A percentile compares a stretch with the other conserved stretches of the same genome.
These are phyloP conservation scores for Chrosomus eos DNA, from an alignment of 2,797 vertebrate species.

Conservation along the genomic window DNA sequence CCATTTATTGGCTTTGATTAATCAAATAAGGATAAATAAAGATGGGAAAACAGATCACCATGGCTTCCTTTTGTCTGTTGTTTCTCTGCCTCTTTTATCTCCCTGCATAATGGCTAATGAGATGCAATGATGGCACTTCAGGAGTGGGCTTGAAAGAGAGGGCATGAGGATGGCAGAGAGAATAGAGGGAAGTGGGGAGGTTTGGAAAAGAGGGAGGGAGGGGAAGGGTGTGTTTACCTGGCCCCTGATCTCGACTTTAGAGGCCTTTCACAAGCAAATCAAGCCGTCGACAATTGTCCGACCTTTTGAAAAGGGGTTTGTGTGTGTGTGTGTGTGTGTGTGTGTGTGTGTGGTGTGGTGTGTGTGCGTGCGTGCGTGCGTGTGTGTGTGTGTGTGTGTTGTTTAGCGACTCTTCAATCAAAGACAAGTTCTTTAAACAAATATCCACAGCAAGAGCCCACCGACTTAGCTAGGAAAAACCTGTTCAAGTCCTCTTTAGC, in stretches of 20 bases:
- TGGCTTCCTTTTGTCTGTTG: slow-evolving; percentile 12
- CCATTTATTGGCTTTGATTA: slow-evolving; percentile 51
- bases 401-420: slow-evolving; percentile 21
- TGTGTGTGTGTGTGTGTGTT: slow-evolving; percentile 19
- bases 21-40: slow-evolving; percentile 45
- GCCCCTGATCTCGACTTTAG: slow-evolving; percentile 48
- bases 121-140: slow-evolving; percentile 60
- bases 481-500: slow-evolving; percentile 33
- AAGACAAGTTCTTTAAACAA: slow-evolving; percentile 45
- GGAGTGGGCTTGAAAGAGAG: slow-evolving; percentile 39
- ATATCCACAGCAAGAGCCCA: slow-evolving; percentile 31
- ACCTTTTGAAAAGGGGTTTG: slow-evolving; percentile 26
- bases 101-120: slow-evolving; percentile 35
- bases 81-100: slow-evolving; percentile 23
- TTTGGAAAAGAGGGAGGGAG: slow-evolving; percentile 3
- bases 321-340: slow-evolving; percentile 20
- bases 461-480: slow-evolving; percentile 25
- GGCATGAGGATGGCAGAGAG: slow-evolving; percentile 2
- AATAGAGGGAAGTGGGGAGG: not conserved
- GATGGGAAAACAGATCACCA: slow-evolving; percentile 31
- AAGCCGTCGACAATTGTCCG: slow-evolving; percentile 28
- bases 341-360: slow-evolving; percentile 21
- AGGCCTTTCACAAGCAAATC: slow-evolving; percentile 66
- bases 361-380: slow-evolving; percentile 2
- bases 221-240: slow-evolving; percentile 47